Evolutionary conservation across 2,113 vertebrate genomes (phyloP).

Genomic region (Centropus bengalensis): DNA sequence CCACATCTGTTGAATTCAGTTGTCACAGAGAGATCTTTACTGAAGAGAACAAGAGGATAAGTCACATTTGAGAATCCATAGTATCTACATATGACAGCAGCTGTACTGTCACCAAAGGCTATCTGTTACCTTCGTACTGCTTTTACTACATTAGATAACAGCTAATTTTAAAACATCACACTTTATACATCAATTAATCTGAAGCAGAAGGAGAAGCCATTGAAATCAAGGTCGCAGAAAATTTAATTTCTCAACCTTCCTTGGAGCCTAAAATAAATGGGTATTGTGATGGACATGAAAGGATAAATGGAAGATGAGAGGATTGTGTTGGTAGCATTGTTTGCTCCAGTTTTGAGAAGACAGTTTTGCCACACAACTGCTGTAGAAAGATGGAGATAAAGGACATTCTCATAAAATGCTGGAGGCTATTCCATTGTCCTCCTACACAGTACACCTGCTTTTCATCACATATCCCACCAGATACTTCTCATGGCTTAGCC

Average conservation of each 20-base stretch:
- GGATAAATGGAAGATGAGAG: background rate
- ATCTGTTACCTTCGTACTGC: background rate
- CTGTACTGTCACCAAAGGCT: background rate
- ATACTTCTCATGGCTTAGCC: background rate
- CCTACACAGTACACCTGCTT: slow-evolving; percentile 40
- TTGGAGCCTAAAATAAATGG: background rate
- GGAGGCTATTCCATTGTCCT: slow-evolving; percentile 12
- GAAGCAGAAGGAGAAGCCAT: background rate
- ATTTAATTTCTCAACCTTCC: slow-evolving; percentile 3
- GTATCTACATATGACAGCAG: background rate
- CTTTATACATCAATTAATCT: background rate
- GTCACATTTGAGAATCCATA: background rate
- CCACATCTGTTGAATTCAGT: background rate
- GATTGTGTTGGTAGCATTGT: background rate
- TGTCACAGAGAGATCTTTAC: background rate
- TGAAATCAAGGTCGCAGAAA: slow-evolving; percentile 27
- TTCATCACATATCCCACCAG: background rate
- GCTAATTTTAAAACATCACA: background rate
- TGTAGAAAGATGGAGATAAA: background rate
- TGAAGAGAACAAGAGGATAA: background rate
- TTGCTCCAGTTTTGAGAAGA: slow-evolving; percentile 14
- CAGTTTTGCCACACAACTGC: background rate
- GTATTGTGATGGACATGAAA: background rate
- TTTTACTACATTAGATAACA: background rate
- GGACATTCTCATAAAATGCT: slow-evolving; percentile 8